Base-by-base conservation (phyloP, 2,888 invertebrate genomes). In the Campopleginae sp. region DNA sequence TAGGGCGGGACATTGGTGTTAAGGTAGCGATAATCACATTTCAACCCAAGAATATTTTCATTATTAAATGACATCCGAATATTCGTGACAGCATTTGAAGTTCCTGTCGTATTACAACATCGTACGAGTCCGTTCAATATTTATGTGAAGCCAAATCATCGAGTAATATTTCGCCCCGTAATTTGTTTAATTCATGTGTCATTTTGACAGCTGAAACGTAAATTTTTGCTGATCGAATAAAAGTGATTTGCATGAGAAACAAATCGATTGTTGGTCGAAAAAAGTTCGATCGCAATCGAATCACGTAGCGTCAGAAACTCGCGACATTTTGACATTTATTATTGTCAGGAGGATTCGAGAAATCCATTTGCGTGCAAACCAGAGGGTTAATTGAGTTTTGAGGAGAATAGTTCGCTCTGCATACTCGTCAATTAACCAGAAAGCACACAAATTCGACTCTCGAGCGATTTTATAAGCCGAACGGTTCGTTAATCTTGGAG, bases 401-500 rank as follows among this genome's bases (percentile, higher is more conserved):
- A n/a, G 54, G 5, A 51, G 65, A 71, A 14, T 58, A 33, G 65
- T 44, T 58, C 42, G 33, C 38, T 72, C 27, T n/a, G n/a, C 31
- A 61, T 51, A 19, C 23, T 44, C 48, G 42, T 33, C 33, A 72
- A 65, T 78, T 12, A 10, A 54, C 38, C 66, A 31, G 51, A 66
- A 10, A 54, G 17, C 51, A 68, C 70, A 31, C 58, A 66, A 23
- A 58, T 44, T 82, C 80, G 58, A 17, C 74, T 84, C 80, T 66
- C 78, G 63, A 81, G 63, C 65, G 77, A 48, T 70, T 74, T 79
- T 65, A 54, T 54, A 68, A 58, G 42, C 58, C 42, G 23, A 42
- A 68, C 74, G 78, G 78, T 71, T 81, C 81, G 84, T 84, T 84
- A 81, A 63, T 74, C 78, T 38, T 42, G 42, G 54, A 58, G 42